These are phyloP conservation scores for Corynorhinus townsendii DNA, from an alignment of 2,113 vertebrate species.

Conservation along the genomic window DNA sequence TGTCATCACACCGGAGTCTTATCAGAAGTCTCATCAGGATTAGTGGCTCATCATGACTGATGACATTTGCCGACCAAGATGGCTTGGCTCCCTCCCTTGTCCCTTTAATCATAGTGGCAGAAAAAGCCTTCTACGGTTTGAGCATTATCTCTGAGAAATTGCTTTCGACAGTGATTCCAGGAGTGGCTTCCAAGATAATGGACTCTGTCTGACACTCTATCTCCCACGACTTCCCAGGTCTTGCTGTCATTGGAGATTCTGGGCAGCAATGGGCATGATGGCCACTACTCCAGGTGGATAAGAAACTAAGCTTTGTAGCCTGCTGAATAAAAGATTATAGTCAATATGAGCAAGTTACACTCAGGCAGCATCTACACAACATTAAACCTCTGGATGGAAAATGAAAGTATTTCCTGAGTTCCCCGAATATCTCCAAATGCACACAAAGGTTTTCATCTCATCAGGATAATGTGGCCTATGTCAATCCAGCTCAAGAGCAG, in stretches of 20 bases:
- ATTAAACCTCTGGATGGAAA: conserved; percentile 8
- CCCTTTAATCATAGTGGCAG: conserved; percentile 51
- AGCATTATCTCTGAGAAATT: conserved; percentile 65
- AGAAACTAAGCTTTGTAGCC: not conserved
- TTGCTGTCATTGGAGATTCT: not conserved
- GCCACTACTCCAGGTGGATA: not conserved
- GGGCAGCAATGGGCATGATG: not conserved
- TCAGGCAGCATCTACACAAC: not conserved
- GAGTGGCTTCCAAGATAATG: conserved; percentile 17
- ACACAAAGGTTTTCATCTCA: conserved; percentile 1
- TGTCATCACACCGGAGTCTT: conserved; percentile 71
- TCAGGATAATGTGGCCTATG: not conserved
- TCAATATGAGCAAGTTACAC: not conserved
- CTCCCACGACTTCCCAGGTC: not conserved
- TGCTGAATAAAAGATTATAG: not conserved
- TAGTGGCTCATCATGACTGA: conserved; percentile 70
- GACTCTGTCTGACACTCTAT: not conserved
- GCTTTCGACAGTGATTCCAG: not conserved
- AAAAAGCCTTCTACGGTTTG: conserved; percentile 54
- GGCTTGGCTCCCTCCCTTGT: conserved; percentile 52
- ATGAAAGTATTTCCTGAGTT: conserved; percentile 4
- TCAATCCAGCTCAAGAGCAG: not conserved
- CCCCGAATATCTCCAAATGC: not conserved
- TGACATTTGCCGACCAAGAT: conserved; percentile 62
- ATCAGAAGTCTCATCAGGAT: conserved; percentile 71